phyloP scores from a whole-genome alignment of 1,140 invertebrate genomes.

The Drosophila santomea region DNA sequence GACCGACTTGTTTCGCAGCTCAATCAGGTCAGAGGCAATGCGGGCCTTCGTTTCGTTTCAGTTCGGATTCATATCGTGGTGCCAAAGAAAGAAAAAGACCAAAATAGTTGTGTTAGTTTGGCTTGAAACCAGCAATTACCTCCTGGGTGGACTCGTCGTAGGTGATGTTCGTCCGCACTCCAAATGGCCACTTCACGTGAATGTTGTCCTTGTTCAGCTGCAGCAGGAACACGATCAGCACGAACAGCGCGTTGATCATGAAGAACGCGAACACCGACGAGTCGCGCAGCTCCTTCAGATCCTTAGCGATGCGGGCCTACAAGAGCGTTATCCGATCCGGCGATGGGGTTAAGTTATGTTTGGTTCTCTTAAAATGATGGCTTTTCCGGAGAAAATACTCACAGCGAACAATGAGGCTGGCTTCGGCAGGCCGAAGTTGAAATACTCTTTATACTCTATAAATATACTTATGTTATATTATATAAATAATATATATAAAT shows the following conservation, averaged over 20 bases:
- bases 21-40: conserved; percentile 94
- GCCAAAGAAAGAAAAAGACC: conserved; percentile 52
- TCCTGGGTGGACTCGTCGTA: conserved; percentile 94
- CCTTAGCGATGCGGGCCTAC: conserved; percentile 94
- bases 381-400: not conserved
- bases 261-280: conserved; percentile 98
- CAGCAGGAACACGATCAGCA: conserved; percentile 98
- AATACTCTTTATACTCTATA: not conserved
- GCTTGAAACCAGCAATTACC: conserved; percentile 87
- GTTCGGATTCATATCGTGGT: conserved; percentile 24
- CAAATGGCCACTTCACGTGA: conserved; percentile 96
- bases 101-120: conserved; percentile 70
- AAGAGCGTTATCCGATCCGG: conserved; percentile 55
- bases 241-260: conserved; percentile 99
- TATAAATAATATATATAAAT: no score
- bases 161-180: conserved; percentile 96
- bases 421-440: conserved; percentile 1
- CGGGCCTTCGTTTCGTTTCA: conserved; percentile 88
- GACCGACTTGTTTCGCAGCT: conserved; percentile 97
- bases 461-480: no score
- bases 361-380: not conserved
- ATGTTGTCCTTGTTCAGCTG: conserved; percentile 98
- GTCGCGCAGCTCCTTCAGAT: conserved; percentile 96
- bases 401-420: not conserved
- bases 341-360: conserved; percentile 21